Evolutionary conservation across 2,888 invertebrate species (phyloP).

Genomic region (Macroteleia sp.): DNA sequence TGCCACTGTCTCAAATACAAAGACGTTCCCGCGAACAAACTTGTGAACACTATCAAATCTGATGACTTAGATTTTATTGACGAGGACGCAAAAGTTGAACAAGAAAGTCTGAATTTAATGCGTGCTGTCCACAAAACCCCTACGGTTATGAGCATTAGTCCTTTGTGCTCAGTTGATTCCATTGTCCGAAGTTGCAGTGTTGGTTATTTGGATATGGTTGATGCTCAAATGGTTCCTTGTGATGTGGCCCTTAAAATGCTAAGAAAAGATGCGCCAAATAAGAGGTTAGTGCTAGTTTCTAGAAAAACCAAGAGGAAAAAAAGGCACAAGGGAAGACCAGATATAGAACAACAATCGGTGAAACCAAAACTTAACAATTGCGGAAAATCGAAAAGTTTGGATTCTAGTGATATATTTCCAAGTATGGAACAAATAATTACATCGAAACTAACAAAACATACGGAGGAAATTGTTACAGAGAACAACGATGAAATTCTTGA

Average conservation of each 20-base stretch:
- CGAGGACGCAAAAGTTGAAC: constrained; percentile 85
- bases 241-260: constrained; percentile 90
- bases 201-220: constrained; percentile 93
- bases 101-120: constrained; percentile 71
- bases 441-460: constrained; percentile 76
- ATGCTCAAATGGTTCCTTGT: constrained; percentile 89
- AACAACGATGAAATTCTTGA: constrained; percentile 23
- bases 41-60: constrained; percentile 77
- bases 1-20: constrained; percentile 73
- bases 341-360: constrained; percentile 73
- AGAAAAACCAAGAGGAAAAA: constrained; percentile 85
- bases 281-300: constrained; percentile 90
- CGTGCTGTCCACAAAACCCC: constrained; percentile 80
- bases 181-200: constrained; percentile 95
- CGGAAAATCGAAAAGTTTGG: constrained; percentile 93
- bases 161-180: constrained; percentile 86
- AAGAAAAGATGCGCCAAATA: constrained; percentile 89
- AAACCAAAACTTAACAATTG: constrained; percentile 87
- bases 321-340: constrained; percentile 70
- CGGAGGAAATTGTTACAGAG: constrained; percentile 70
- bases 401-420: constrained; percentile 91
- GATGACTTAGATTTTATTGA: constrained; percentile 90
- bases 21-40: constrained; percentile 64
- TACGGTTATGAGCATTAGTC: constrained; percentile 88
- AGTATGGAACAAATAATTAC: constrained; percentile 83